These are phyloP conservation scores for Lomographa bimaculata DNA, from an alignment of 2,888 invertebrate species.

Conservation along the genomic window DNA sequence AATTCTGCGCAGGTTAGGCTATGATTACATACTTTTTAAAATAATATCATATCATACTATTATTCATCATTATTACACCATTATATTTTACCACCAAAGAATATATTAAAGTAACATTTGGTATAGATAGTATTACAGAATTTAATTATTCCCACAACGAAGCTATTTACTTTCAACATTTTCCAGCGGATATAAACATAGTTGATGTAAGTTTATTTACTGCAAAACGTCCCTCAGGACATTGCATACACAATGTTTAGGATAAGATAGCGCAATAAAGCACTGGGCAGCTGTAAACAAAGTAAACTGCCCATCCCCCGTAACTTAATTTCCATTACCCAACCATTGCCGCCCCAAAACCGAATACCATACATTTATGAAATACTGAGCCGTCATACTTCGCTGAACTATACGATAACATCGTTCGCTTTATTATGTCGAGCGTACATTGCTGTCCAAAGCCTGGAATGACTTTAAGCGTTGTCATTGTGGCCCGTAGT, in stretches of 20 bases:
- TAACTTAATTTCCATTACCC: constrained; percentile 23
- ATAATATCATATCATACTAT: too few species aligned
- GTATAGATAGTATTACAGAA: too few species aligned
- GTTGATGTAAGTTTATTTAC: constrained; percentile 11
- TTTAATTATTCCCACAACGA: background rate
- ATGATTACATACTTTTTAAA: too few species aligned
- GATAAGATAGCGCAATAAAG: constrained; percentile 25
- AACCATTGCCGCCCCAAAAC: constrained; percentile 19
- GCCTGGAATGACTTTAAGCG: constrained; percentile 43
- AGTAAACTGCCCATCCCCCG: constrained; percentile 15
- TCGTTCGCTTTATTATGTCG: constrained; percentile 6
- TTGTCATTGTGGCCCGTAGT: constrained; percentile 47
- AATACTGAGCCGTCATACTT: constrained; percentile 7
- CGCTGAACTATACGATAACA: constrained; percentile 10
- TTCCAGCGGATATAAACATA: constrained; percentile 3
- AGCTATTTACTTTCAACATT: background rate
- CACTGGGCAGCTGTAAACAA: constrained; percentile 11
- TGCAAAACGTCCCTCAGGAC: constrained; percentile 13
- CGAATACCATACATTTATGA: constrained; percentile 23
- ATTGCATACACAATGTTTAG: constrained; percentile 14
- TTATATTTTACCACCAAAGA: too few species aligned
- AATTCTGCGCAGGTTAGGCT: too few species aligned
- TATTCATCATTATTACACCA: too few species aligned
- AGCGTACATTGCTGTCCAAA: constrained; percentile 45
- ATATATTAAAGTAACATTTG: too few species aligned